A percentile compares a stretch with the other conserved stretches of the same genome.
Conservation (phyloP, 2,113 vertebrate species). For the Hippocampus barbouri region DNA sequence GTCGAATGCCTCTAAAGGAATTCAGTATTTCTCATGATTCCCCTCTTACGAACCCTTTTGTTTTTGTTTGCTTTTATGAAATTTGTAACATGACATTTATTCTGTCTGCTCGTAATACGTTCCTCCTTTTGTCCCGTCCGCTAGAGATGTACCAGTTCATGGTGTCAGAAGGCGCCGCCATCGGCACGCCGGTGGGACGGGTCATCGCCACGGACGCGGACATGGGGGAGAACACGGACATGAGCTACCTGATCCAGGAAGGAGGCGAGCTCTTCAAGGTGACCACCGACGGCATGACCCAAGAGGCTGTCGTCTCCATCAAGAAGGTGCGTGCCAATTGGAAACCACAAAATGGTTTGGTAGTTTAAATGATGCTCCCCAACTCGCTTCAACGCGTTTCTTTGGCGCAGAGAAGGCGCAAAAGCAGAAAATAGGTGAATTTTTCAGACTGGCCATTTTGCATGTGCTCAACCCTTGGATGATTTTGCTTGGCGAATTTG, state of each 20-base stretch:
- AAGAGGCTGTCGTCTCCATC: slow-evolving; percentile 86
- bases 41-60: slow-evolving; percentile 4
- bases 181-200: slow-evolving; percentile 84
- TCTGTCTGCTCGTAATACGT: not conserved
- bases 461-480: not conserved
- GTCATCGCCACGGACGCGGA: slow-evolving; percentile 91
- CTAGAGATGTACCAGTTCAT: slow-evolving; percentile 97
- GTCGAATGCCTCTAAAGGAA: slow-evolving; percentile 18
- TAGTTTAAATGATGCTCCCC: not conserved
- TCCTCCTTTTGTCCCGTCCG: not conserved
- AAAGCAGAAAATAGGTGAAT: no score
- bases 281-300: slow-evolving; percentile 84
- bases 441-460: no score
- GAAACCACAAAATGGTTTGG: not conserved
- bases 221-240: slow-evolving; percentile 95
- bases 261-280: slow-evolving; percentile 85
- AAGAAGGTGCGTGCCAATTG: slow-evolving; percentile 75
- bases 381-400: not conserved
- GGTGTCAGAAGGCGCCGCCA: slow-evolving; percentile 79
- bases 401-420: not conserved
- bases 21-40: slow-evolving; percentile 10
- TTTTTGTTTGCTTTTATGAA: not conserved
- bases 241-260: slow-evolving; percentile 91
- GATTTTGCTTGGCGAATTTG: not conserved
- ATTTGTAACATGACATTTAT: slow-evolving; percentile 6